phyloP scores from a whole-genome alignment of 2,888 invertebrate genomes.

The Perdita meconis region DNA sequence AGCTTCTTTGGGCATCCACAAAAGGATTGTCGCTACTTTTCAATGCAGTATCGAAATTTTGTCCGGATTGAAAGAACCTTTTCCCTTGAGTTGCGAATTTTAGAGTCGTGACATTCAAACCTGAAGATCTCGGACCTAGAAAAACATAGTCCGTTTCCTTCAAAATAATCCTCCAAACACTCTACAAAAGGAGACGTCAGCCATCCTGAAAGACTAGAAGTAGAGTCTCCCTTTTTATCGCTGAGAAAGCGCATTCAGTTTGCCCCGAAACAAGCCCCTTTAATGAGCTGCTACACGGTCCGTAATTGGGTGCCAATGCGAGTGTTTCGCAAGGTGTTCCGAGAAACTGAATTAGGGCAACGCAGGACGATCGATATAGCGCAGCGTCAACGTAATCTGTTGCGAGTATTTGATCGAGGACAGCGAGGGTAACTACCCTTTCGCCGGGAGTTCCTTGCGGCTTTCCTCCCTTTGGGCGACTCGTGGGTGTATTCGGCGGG shows the following conservation, averaged over 20 bases:
- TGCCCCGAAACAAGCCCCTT: background rate
- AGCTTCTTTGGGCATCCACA: no score
- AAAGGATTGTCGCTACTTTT: no score
- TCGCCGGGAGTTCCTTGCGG: conserved; percentile 1
- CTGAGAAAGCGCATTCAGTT: background rate
- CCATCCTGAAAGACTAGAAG: no score
- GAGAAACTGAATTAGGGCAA: background rate
- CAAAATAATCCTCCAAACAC: no score
- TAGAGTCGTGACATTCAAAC: no score
- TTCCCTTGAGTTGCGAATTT: no score
- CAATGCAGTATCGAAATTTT: no score
- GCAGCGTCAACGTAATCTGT: conserved; percentile 33
- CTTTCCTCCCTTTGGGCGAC: conserved; percentile 21
- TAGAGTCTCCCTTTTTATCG: background rate
- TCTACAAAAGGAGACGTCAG: no score
- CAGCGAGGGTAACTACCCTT: conserved; percentile 23
- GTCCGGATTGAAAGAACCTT: no score
- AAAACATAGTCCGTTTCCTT: no score
- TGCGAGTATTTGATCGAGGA: conserved; percentile 37
- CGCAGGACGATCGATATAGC: conserved; percentile 7
- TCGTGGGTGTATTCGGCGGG: background rate
- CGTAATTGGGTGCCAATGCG: background rate
- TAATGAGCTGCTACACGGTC: background rate
- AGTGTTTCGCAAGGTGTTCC: background rate
- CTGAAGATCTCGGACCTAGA: no score